Percentiles rank a stretch among this genome's conserved stretches.
phyloP scores from a whole-genome alignment of 1,140 invertebrate genomes.

The Chelonus insularis region DNA sequence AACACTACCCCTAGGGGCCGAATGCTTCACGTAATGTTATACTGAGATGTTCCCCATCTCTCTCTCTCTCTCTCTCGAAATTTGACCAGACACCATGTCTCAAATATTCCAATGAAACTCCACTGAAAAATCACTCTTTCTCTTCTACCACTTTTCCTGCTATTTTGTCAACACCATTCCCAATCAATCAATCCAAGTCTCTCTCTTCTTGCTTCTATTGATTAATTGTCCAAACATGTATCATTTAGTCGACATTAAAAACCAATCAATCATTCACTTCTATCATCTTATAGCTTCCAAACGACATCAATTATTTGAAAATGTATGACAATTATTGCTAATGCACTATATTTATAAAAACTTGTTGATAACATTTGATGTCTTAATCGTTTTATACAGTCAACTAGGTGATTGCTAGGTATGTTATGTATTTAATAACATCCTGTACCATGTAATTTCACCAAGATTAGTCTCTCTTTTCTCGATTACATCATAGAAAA shows the following conservation, averaged over 20 bases:
- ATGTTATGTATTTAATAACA: constrained; percentile 40
- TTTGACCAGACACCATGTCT: background rate
- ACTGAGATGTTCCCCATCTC: background rate
- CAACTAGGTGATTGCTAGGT: background rate
- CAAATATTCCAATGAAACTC: background rate
- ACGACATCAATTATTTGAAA: no score
- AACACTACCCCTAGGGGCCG: background rate
- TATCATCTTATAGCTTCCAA: no score
- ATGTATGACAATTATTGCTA: no score
- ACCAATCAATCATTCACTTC: no score
- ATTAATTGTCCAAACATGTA: no score
- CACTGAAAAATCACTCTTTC: constrained; percentile 7
- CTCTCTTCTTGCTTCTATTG: no score
- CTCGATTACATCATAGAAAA: background rate
- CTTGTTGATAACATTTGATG: no score
- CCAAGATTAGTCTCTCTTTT: constrained; percentile 30
- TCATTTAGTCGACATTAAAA: no score
- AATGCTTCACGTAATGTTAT: background rate
- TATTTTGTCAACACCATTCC: no score
- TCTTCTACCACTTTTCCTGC: no score
- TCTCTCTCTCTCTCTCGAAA: background rate
- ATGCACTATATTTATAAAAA: no score
- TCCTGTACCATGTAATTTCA: constrained; percentile 45
- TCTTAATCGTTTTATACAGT: constrained; percentile 30
- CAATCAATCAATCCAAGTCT: no score